A percentile compares a stretch with the other conserved stretches of the same genome.
These are phyloP conservation scores for Neostethus bicornis DNA, from an alignment of 2,797 vertebrate genomes.

Conservation along the genomic window DNA sequence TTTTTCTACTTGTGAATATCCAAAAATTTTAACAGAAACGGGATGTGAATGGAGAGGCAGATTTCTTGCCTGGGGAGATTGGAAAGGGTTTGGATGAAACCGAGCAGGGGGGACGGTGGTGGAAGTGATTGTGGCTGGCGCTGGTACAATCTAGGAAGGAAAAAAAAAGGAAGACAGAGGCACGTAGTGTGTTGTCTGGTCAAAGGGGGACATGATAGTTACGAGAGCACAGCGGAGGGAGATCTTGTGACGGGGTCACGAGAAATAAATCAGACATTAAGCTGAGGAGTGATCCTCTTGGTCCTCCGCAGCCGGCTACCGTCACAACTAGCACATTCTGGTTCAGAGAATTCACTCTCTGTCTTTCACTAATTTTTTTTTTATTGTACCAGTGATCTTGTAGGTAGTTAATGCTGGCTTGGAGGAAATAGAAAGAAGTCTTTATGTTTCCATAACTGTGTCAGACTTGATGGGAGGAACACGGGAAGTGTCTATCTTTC, in stretches of 20 bases:
- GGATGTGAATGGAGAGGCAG: constrained; percentile 66
- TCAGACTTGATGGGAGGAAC: constrained; percentile 19
- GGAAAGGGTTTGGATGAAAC: constrained; percentile 43
- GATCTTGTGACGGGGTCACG: constrained; percentile 79
- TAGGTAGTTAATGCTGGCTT: constrained; percentile 7
- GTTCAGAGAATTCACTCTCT: constrained; percentile 36
- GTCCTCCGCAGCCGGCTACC: constrained; percentile 40
- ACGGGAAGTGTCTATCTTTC: constrained; percentile 10
- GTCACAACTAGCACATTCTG: constrained; percentile 22
- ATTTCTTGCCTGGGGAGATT: constrained; percentile 61
- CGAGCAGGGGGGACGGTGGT: constrained; percentile 24
- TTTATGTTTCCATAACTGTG: constrained; percentile 31
- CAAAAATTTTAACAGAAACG: constrained; percentile 72
- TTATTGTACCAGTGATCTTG: constrained; percentile 4
- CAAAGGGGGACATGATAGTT: constrained; percentile 63
- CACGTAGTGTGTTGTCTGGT: constrained; percentile 68
- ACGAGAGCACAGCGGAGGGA: constrained; percentile 56
- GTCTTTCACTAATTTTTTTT: constrained; percentile 14
- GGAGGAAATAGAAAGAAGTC: constrained; percentile 14
- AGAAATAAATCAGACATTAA: constrained; percentile 79
- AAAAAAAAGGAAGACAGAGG: constrained; percentile 62
- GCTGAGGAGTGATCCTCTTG: constrained; percentile 53
- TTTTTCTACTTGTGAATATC: constrained; percentile 74
- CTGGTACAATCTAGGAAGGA: constrained; percentile 45
- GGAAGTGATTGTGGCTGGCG: constrained; percentile 51